phyloP scores from a whole-genome alignment of 1,140 invertebrate genomes.

The Pseudachorutes palmiensis region DNA sequence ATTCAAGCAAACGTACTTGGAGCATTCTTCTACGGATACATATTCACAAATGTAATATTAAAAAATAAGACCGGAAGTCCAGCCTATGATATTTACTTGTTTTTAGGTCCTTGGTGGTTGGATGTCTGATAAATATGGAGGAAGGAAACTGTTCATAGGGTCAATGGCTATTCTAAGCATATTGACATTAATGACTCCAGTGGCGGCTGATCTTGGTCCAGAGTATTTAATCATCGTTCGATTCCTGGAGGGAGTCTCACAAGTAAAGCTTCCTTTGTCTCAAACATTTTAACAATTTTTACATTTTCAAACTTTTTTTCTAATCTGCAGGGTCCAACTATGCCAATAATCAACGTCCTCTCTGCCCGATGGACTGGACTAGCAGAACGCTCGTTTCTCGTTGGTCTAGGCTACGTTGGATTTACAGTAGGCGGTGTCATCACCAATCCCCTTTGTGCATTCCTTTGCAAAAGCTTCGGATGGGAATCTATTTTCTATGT shows the following conservation, averaged over 20 bases:
- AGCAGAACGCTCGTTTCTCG: slow-evolving; percentile 24
- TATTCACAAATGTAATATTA: slow-evolving; percentile 42
- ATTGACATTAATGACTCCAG: slow-evolving; percentile 44
- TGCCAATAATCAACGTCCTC: slow-evolving; percentile 50
- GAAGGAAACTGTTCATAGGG: slow-evolving; percentile 41
- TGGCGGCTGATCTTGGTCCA: slow-evolving; percentile 42
- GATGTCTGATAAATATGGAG: slow-evolving; percentile 43
- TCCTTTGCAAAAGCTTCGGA: slow-evolving; percentile 44
- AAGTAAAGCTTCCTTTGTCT: slow-evolving; percentile 32
- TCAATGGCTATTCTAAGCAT: slow-evolving; percentile 42
- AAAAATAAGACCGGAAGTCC: too few species aligned
- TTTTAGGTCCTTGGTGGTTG: slow-evolving; percentile 44
- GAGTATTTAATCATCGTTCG: slow-evolving; percentile 42
- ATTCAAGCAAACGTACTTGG: slow-evolving; percentile 43
- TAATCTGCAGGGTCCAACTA: slow-evolving; percentile 48
- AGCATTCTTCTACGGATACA: slow-evolving; percentile 45
- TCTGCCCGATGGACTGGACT: slow-evolving; percentile 48
- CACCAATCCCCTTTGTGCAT: slow-evolving; percentile 43
- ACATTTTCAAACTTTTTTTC: too few species aligned
- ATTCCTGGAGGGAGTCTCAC: slow-evolving; percentile 44
- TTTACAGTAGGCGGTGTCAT: slow-evolving; percentile 42
- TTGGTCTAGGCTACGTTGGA: slow-evolving; percentile 44
- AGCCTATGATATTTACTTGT: too few species aligned
- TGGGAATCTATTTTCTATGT: slow-evolving; percentile 47
- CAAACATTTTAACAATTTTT: too few species aligned